These are phyloP conservation scores for Acanthoscelides obtectus DNA, from an alignment of 2,888 invertebrate species.

Conservation along the genomic window DNA sequence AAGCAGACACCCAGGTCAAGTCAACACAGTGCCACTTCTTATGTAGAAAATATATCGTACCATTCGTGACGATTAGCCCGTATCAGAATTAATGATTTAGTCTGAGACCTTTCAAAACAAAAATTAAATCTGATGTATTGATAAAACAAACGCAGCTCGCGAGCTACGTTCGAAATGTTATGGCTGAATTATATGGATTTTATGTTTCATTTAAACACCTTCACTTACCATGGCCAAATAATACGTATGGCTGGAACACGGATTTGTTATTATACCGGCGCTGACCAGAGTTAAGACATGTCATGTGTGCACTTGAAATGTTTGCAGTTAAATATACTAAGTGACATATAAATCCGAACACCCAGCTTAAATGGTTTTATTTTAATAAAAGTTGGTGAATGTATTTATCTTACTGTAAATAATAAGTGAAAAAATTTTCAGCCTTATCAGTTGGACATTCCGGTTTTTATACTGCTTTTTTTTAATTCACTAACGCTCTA, in stretches of 20 bases:
- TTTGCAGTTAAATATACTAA: background rate
- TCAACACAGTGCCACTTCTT: background rate
- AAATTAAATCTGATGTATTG: conserved; percentile 22
- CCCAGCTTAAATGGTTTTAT: too few species aligned
- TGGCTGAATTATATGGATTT: conserved; percentile 10
- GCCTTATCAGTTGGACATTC: too few species aligned
- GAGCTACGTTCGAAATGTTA: conserved; percentile 5
- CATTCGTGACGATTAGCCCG: conserved; percentile 24
- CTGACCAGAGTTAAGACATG: too few species aligned
- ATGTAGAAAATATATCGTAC: background rate
- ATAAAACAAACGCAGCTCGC: conserved; percentile 4
- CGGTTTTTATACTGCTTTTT: too few species aligned
- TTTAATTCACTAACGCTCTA: too few species aligned
- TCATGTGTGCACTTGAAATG: background rate
- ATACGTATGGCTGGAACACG: background rate
- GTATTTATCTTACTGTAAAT: too few species aligned
- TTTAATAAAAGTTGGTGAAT: too few species aligned
- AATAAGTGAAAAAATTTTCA: too few species aligned
- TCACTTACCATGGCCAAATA: background rate
- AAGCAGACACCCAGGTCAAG: background rate
- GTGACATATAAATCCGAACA: too few species aligned
- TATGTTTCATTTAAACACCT: conserved; percentile 8
- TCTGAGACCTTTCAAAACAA: conserved; percentile 29
- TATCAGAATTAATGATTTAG: conserved; percentile 25
- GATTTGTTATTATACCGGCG: background rate